Conservation (phyloP, 2,113 vertebrate genomes). For the Podiceps cristatus region DNA sequence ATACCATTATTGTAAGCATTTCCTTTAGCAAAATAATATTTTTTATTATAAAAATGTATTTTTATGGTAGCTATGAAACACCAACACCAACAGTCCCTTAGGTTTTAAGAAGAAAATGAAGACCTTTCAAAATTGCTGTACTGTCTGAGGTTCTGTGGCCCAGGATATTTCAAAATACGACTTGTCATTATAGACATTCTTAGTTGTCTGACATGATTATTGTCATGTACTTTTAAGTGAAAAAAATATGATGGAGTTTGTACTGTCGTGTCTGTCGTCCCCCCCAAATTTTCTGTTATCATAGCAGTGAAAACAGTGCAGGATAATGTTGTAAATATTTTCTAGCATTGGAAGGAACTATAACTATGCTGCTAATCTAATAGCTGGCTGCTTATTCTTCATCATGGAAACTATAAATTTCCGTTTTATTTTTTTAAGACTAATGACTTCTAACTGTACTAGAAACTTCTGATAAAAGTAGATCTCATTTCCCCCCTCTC, state of each 20-base stretch:
- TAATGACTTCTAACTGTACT: background rate
- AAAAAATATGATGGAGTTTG: background rate
- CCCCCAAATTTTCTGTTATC: background rate
- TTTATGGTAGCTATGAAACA: background rate
- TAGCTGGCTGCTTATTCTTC: background rate
- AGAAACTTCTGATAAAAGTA: background rate
- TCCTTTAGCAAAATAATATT: background rate
- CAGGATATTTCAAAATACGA: background rate
- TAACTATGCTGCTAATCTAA: background rate
- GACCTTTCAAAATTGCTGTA: background rate
- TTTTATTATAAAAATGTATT: background rate
- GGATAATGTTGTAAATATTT: constrained; percentile 2
- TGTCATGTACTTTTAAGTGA: background rate
- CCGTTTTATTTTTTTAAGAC: background rate
- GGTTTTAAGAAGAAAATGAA: background rate
- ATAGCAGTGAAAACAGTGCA: background rate
- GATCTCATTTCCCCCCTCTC: background rate
- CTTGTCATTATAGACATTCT: background rate
- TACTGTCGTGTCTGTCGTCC: background rate
- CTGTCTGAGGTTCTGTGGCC: background rate
- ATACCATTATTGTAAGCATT: background rate
- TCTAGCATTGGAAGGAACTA: background rate
- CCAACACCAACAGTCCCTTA: background rate
- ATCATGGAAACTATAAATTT: background rate
- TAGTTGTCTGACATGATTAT: background rate